A percentile compares a stretch with the other conserved stretches of the same genome.
phyloP scores from a whole-genome alignment of 2,888 invertebrate species.

The Autographa pulchrina region DNA sequence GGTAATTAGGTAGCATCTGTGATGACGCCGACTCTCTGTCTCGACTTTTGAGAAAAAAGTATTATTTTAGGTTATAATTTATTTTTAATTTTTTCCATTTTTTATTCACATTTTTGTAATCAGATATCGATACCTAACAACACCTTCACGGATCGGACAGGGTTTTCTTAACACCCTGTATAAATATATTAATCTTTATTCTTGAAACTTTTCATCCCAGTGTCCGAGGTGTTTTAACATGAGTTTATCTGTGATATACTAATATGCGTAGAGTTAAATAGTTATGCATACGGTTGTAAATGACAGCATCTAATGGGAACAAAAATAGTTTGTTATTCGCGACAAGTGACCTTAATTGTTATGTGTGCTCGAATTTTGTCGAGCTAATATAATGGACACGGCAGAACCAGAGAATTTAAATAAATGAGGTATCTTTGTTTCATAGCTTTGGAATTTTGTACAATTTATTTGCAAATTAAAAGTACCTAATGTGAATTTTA shows the following conservation, averaged over 20 bases:
- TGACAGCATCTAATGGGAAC: conserved; percentile 41
- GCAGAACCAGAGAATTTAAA: conserved; percentile 47
- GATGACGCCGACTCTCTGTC: too few species aligned
- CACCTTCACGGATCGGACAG: too few species aligned
- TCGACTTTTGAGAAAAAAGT: too few species aligned
- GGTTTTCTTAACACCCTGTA: too few species aligned
- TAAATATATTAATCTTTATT: too few species aligned
- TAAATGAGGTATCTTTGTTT: conserved; percentile 24
- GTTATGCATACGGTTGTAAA: conserved; percentile 33
- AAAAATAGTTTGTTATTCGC: conserved; percentile 67
- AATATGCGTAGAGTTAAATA: conserved; percentile 8
- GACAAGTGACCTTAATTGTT: conserved; percentile 83
- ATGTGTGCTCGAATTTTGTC: conserved; percentile 70
- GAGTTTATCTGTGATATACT: conserved; percentile 10
- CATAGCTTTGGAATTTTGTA: conserved; percentile 1
- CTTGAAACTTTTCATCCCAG: too few species aligned
- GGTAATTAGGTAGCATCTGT: too few species aligned
- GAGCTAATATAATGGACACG: conserved; percentile 63
- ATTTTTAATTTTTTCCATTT: too few species aligned
- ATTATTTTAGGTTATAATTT: too few species aligned
- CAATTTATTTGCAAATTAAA: neutral
- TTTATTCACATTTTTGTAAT: too few species aligned
- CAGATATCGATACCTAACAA: too few species aligned
- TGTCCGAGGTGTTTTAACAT: neutral
- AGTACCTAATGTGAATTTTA: neutral